Conservation (phyloP, 2,888 invertebrate species). For the Thereva nobilitata region DNA sequence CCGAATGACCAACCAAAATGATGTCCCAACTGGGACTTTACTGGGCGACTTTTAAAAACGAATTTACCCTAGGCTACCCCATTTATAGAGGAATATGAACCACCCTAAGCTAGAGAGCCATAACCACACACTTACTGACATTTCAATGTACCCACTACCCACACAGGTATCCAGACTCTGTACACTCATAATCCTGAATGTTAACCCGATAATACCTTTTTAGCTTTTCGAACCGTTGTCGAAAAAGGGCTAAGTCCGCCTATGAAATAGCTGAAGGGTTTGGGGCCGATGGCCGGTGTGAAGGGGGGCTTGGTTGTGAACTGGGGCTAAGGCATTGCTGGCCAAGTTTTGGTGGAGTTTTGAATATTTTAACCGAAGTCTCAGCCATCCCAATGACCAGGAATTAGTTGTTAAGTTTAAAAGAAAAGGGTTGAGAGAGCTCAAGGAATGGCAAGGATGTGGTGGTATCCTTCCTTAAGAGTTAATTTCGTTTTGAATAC, state of each 20-base stretch:
- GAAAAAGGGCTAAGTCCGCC: slow-evolving; percentile 37
- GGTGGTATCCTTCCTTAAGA: slow-evolving; percentile 25
- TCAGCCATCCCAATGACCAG: slow-evolving; percentile 38
- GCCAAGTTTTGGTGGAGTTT: slow-evolving; percentile 33
- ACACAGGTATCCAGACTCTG: slow-evolving; percentile 33
- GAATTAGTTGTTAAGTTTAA: slow-evolving; percentile 36
- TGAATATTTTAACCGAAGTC: slow-evolving; percentile 40
- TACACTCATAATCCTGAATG: slow-evolving; percentile 44
- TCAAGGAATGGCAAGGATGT: slow-evolving; percentile 32
- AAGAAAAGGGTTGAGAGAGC: slow-evolving; percentile 39
- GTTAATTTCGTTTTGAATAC: slow-evolving; percentile 42
- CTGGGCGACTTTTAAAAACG: slow-evolving; percentile 35
- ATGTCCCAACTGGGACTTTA: slow-evolving; percentile 36
- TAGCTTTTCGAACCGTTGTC: slow-evolving; percentile 39
- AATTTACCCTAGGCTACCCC: slow-evolving; percentile 16
- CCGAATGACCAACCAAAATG: slow-evolving; percentile 42
- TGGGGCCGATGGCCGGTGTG: slow-evolving; percentile 8
- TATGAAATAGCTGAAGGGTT: slow-evolving; percentile 17
- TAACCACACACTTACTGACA: slow-evolving; percentile 23
- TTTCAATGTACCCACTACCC: slow-evolving; percentile 28
- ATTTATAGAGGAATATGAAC: slow-evolving; percentile 12
- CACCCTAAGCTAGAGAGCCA: slow-evolving; percentile 4
- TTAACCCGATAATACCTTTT: slow-evolving; percentile 46
- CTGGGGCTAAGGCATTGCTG: slow-evolving; percentile 26
- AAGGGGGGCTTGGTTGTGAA: slow-evolving; percentile 14